These are phyloP conservation scores for Pterocles burchelli DNA, from an alignment of 2,113 vertebrate species.

Conservation along the genomic window DNA sequence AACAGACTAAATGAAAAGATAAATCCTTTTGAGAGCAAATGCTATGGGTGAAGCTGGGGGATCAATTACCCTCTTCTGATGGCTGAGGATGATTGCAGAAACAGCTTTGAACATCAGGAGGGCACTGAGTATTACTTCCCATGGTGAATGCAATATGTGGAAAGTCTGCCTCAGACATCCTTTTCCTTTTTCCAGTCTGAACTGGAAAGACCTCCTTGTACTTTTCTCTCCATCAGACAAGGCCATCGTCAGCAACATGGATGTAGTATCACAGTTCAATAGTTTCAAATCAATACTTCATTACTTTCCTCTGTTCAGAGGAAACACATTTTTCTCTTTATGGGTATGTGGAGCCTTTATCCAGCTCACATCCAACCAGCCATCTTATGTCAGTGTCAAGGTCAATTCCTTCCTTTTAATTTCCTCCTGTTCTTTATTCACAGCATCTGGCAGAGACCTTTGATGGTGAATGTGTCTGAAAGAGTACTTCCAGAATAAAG, in stretches of 20 bases:
- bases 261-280: neutral
- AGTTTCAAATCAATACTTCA: conserved; percentile 20
- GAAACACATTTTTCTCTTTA: neutral
- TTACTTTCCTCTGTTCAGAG: neutral
- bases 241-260: neutral
- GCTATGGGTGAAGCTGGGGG: neutral
- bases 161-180: neutral
- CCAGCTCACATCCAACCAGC: neutral
- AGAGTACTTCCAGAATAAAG: neutral
- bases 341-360: neutral
- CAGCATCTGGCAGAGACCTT: neutral
- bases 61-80: conserved; percentile 21
- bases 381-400: neutral
- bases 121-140: neutral
- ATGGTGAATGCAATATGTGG: neutral
- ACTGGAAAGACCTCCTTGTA: neutral
- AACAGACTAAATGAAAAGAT: neutral
- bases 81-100: conserved; percentile 1
- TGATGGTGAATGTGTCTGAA: neutral
- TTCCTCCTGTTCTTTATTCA: neutral
- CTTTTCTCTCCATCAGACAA: neutral
- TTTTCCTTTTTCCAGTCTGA: conserved; percentile 23
- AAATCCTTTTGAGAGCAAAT: neutral
- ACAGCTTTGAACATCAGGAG: neutral
- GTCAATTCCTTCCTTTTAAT: conserved; percentile 8